These are phyloP conservation scores for Phymastichus coffea DNA, from an alignment of 1,140 invertebrate species.

Conservation along the genomic window DNA sequence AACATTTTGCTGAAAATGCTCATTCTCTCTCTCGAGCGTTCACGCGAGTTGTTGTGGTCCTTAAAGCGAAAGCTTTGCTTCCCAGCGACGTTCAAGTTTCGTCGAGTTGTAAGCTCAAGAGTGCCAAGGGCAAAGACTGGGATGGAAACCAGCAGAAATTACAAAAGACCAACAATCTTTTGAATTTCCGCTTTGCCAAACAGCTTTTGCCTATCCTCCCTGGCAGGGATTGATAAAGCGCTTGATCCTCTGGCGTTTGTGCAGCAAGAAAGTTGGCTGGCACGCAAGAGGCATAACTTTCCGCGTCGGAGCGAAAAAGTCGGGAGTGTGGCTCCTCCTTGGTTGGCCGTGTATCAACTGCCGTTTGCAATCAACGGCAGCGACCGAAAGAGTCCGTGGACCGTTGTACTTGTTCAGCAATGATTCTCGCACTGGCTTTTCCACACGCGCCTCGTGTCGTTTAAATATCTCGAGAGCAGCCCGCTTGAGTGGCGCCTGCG, in stretches of 20 bases:
- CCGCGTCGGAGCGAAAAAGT: not conserved
- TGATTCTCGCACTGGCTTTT: not conserved
- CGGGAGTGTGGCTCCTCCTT: not conserved
- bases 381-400: no score
- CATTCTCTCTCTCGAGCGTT: not conserved
- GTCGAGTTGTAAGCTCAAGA: not conserved
- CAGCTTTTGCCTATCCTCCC: no score
- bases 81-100: not conserved
- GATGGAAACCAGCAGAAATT: not conserved
- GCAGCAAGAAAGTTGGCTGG: constrained; percentile 32
- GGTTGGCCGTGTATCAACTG: constrained; percentile 7
- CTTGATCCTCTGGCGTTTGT: constrained; percentile 40
- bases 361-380: not conserved
- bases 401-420: not conserved
- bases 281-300: constrained; percentile 24
- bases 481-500: no score
- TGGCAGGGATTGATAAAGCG: constrained; percentile 14
- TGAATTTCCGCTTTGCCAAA: no score
- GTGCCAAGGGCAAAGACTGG: not conserved
- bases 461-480: constrained; percentile 9
- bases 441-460: not conserved
- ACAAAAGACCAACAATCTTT: not conserved
- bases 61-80: not conserved
- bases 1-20: constrained; percentile 21
- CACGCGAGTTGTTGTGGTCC: not conserved